phyloP scores from a whole-genome alignment of 2,797 vertebrate genomes.

The Champsocephalus gunnari region DNA sequence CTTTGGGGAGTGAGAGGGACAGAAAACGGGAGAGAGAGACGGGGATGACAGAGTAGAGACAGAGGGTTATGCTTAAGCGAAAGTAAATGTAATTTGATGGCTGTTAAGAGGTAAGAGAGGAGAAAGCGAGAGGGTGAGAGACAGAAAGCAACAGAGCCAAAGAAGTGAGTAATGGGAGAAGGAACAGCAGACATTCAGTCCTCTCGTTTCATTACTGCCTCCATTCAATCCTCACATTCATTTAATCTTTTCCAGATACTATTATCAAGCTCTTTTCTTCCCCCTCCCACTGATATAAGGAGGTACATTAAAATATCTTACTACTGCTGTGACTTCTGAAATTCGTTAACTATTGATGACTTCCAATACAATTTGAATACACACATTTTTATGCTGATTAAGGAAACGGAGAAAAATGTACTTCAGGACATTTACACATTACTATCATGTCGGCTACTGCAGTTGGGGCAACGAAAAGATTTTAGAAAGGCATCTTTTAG shows the following conservation, averaged over 20 bases:
- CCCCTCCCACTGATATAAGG: not conserved
- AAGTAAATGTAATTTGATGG: conserved; percentile 63
- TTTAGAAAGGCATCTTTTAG: conserved; percentile 32
- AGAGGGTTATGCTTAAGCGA: conserved; percentile 41
- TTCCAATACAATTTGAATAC: too few relatives aligned
- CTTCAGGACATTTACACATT: conserved; percentile 2
- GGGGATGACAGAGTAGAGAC: conserved; percentile 31
- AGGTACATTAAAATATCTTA: not conserved
- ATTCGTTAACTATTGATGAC: not conserved
- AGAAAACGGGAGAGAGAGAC: conserved; percentile 6
- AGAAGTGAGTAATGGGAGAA: conserved; percentile 49
- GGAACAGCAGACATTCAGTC: conserved; percentile 38
- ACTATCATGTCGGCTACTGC: not conserved
- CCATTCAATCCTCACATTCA: conserved; percentile 27
- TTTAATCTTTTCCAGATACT: conserved; percentile 9
- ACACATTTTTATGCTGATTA: not conserved
- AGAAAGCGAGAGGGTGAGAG: conserved; percentile 20
- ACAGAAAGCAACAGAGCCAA: conserved; percentile 35
- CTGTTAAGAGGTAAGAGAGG: conserved; percentile 45
- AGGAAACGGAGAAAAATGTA: not conserved
- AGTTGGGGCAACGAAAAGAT: conserved; percentile 13
- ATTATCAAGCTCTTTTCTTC: conserved; percentile 6
- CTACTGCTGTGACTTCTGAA: not conserved
- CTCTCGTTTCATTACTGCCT: conserved; percentile 18
- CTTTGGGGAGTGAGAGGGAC: conserved; percentile 33